Evolutionary conservation across 2,888 invertebrate species (phyloP).

Genomic region (Oxyteleia sp.): DNA sequence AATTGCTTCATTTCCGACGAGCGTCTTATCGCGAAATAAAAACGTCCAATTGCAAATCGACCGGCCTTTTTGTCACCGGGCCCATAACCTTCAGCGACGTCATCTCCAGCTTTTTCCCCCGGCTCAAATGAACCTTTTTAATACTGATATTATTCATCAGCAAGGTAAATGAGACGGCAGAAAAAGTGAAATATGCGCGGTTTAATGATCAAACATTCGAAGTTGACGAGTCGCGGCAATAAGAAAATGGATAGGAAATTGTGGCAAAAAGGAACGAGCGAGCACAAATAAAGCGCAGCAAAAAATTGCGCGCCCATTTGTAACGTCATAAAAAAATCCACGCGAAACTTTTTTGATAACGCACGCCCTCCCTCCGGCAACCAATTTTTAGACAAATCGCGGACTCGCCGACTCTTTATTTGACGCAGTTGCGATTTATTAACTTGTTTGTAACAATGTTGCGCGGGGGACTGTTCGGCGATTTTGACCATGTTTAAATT

Average conservation of each 20-base stretch:
- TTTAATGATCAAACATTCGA: too few species aligned
- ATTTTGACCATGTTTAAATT: slow-evolving; percentile 24
- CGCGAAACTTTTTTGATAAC: slow-evolving; percentile 41
- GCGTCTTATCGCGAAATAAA: too few species aligned
- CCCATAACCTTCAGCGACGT: too few species aligned
- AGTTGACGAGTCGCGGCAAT: too few species aligned
- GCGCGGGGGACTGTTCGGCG: not conserved
- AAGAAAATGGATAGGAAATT: too few species aligned
- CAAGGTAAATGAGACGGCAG: too few species aligned
- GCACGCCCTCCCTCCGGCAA: not conserved
- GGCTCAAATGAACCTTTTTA: too few species aligned
- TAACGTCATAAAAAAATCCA: slow-evolving; percentile 13
- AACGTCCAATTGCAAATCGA: too few species aligned
- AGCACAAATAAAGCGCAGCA: not conserved
- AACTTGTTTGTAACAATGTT: slow-evolving; percentile 33
- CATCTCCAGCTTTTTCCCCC: too few species aligned
- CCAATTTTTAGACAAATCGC: slow-evolving; percentile 31
- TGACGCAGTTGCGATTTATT: slow-evolving; percentile 33
- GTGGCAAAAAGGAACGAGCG: slow-evolving; percentile 12
- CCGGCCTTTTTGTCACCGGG: too few species aligned
- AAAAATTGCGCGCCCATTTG: slow-evolving; percentile 26
- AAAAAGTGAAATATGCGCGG: too few species aligned
- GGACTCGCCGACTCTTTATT: slow-evolving; percentile 24
- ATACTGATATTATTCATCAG: too few species aligned
- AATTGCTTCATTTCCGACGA: slow-evolving; percentile 44